A percentile compares a stretch with the other conserved stretches of the same genome.
Evolutionary conservation across 2,888 invertebrate species (phyloP).

Genomic region (Arrhopalites spinosus): DNA sequence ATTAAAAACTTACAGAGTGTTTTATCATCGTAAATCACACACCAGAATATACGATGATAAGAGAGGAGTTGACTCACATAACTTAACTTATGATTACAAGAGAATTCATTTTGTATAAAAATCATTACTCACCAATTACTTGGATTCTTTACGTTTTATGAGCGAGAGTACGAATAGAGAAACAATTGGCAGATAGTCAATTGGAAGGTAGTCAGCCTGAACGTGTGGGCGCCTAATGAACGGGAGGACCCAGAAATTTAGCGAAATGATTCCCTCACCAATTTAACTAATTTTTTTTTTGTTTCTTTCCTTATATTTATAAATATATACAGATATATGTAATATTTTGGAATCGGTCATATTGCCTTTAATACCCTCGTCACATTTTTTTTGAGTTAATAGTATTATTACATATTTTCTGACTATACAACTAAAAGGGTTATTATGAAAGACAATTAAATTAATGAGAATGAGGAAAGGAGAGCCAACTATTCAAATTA

Average conservation of each 20-base stretch:
- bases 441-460: background rate
- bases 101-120: constrained; percentile 36
- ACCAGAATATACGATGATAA: background rate
- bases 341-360: no score
- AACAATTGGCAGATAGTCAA: constrained; percentile 38
- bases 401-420: background rate
- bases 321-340: no score
- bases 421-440: background rate
- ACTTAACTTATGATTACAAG: constrained; percentile 15
- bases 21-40: no score
- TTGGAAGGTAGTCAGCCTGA: constrained; percentile 51
- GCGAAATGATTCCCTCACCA: constrained; percentile 37
- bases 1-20: background rate
- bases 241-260: constrained; percentile 55
- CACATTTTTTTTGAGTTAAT: background rate
- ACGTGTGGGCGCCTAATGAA: constrained; percentile 53
- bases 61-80: background rate
- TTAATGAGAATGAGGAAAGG: background rate
- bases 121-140: constrained; percentile 46
- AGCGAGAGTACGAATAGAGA: constrained; percentile 23
- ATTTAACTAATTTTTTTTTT: constrained; percentile 3
- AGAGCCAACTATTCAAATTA: background rate
- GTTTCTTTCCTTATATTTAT: background rate
- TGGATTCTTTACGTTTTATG: constrained; percentile 36
- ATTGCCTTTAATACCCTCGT: background rate